Conservation (phyloP, 2,797 vertebrate genomes). For the Semaprochilodus insignis region DNA sequence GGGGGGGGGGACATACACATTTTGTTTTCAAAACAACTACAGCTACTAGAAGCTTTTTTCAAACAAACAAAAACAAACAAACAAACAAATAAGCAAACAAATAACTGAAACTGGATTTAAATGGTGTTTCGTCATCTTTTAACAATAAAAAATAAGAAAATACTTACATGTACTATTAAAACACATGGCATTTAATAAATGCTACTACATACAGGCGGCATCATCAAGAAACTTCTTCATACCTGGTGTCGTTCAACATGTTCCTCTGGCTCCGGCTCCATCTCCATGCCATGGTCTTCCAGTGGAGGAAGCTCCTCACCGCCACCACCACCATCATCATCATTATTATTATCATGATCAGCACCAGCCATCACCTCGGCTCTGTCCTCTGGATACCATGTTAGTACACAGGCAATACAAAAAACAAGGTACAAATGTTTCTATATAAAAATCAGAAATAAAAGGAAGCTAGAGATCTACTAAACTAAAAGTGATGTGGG, state of each 20-base stretch:
- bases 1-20: background rate
- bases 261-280: constrained; percentile 57
- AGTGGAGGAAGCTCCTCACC: constrained; percentile 59
- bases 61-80: too few relatives aligned
- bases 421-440: background rate
- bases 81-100: too few relatives aligned
- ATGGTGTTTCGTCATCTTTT: background rate
- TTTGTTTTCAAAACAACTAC: background rate
- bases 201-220: too few relatives aligned
- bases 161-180: too few relatives aligned
- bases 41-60: too few relatives aligned
- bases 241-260: constrained; percentile 77
- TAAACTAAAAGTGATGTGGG: background rate
- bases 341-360: background rate
- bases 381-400: constrained; percentile 42
- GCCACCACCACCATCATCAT: background rate
- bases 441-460: background rate
- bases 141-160: background rate
- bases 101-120: background rate
- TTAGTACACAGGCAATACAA: background rate
- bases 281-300: constrained; percentile 60
- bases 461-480: background rate
- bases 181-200: background rate
- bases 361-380: constrained; percentile 21
- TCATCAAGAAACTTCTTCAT: background rate